Percentiles rank a stretch among this genome's conserved stretches.
Evolutionary conservation across 23 tunicate genomes (phyloP).

Genomic region (Trididemnum miniatum): DNA sequence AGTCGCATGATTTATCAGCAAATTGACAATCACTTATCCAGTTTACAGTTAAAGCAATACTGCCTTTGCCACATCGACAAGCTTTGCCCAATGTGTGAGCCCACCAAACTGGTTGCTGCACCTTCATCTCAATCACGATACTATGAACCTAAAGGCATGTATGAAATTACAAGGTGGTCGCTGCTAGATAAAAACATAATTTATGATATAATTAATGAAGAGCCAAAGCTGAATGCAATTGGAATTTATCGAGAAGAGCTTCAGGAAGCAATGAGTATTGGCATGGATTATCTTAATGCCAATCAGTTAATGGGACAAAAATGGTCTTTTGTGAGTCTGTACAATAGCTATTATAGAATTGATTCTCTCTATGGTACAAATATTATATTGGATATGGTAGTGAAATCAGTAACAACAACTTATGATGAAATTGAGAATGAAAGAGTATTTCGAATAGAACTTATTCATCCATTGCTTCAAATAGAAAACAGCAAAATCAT

Average conservation of each 20-base stretch:
- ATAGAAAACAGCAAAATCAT: conserved; percentile 4
- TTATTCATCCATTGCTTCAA: conserved; percentile 64
- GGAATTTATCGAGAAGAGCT: conserved; percentile 66
- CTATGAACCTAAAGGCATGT: conserved; percentile 94
- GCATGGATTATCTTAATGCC: conserved; percentile 70
- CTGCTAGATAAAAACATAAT: conserved; percentile 61
- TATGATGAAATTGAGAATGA: background rate
- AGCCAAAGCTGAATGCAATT: conserved; percentile 49
- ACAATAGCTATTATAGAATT: conserved; percentile 66
- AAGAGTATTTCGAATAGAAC: conserved; percentile 44
- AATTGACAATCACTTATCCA: background rate
- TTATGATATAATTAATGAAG: conserved; percentile 91
- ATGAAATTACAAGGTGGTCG: conserved; percentile 85
- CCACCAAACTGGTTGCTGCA: background rate
- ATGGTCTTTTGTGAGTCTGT: conserved; percentile 53
- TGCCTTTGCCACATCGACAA: background rate
- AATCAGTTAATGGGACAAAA: conserved; percentile 57
- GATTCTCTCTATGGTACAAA: conserved; percentile 75
- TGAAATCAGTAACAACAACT: background rate
- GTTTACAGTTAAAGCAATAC: background rate
- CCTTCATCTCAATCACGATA: background rate
- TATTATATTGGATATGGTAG: conserved; percentile 68
- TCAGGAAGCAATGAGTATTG: conserved; percentile 62
- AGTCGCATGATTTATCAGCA: conserved; percentile 1
- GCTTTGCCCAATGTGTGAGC: conserved; percentile 16